Conservation (phyloP, 1,140 invertebrate species). For the Drosophila subobscura region DNA sequence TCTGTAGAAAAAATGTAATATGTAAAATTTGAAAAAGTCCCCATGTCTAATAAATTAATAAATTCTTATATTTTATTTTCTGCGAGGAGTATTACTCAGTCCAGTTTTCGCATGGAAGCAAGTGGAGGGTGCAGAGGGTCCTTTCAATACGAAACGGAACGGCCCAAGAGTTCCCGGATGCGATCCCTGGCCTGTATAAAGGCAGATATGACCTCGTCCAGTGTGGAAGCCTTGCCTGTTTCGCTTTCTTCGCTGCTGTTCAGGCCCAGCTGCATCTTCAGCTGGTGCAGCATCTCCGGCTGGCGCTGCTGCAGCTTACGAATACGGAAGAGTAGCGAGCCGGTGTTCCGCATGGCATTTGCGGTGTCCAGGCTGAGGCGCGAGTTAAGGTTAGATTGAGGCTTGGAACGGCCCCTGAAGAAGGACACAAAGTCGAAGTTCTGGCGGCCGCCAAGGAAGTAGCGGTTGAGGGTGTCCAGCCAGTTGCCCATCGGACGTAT, state of each 20-base stretch:
- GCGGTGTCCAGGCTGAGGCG: conserved; percentile 16
- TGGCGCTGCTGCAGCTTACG: conserved; percentile 65
- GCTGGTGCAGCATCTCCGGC: not conserved
- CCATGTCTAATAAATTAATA: too few relatives aligned
- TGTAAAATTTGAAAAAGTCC: too few relatives aligned
- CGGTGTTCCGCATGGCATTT: conserved; percentile 58
- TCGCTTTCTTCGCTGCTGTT: conserved; percentile 11
- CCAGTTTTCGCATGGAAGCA: too few relatives aligned
- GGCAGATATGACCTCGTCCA: conserved; percentile 60
- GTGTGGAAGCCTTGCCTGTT: conserved; percentile 14
- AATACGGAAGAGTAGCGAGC: conserved; percentile 52
- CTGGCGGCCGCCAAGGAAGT: conserved; percentile 74
- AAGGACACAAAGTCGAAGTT: conserved; percentile 71
- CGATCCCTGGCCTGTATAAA: conserved; percentile 56
- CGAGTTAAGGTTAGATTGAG: conserved; percentile 11
- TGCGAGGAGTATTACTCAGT: too few relatives aligned
- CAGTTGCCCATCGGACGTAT: conserved; percentile 61
- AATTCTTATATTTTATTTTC: too few relatives aligned
- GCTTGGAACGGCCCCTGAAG: conserved; percentile 24
- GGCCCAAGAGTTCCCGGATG: conserved; percentile 41
- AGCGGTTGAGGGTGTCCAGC: conserved; percentile 69
- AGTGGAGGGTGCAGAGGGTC: too few relatives aligned
- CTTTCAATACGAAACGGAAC: too few relatives aligned
- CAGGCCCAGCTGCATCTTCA: conserved; percentile 19
- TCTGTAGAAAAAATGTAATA: too few relatives aligned